Evolutionary conservation across 2,888 invertebrate species (phyloP), one percentile per base, ranked within the genome.

Genomic region (Acleris laterana): DNA sequence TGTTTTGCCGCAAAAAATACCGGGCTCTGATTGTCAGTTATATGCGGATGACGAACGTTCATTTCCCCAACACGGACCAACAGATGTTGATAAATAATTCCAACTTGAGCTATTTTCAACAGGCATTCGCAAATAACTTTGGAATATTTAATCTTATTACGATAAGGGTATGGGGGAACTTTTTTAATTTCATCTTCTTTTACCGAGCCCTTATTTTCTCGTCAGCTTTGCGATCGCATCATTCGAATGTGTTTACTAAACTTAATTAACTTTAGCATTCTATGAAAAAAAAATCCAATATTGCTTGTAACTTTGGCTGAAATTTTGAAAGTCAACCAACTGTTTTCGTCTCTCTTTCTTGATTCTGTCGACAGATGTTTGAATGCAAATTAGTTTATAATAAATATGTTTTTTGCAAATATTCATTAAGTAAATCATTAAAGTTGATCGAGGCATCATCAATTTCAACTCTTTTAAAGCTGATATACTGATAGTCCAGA

Each of bases 171-270:
- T 67, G 56, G 9, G 62, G 66, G 70, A 81, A 80, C 71, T 79
- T 83, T 79, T 77, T 79, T 78, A 75, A 80, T 80, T 76, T 75
- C 63, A 72, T 76, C 68, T 76, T 68, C 44, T 67, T 57, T 55
- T 49, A 32, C 60, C 56, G 69, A 72, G 66, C 63, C 65, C 72
- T 70, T 63, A 74, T 76, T 75, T 72, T 62, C 56, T 64, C 68
- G 59, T 57, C 51, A 60, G 68, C 62, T 66, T 48, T 48, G 57
- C 3, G 60, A 59, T 44, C 25, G 59, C 51, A 51, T 62, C 56
- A 59, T 49, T 32, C 51, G 62, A 68, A 63, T 61, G 49, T 70
- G 70, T 76, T 73, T 75, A 74, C 70, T 73, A 72, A 68, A 57
- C 69, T 61, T 73, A 74, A 75, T 74, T 73, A 69, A 72, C 62